These are phyloP conservation scores for Aricia artaxerxes DNA, from an alignment of 2,888 invertebrate genomes.

Conservation along the genomic window DNA sequence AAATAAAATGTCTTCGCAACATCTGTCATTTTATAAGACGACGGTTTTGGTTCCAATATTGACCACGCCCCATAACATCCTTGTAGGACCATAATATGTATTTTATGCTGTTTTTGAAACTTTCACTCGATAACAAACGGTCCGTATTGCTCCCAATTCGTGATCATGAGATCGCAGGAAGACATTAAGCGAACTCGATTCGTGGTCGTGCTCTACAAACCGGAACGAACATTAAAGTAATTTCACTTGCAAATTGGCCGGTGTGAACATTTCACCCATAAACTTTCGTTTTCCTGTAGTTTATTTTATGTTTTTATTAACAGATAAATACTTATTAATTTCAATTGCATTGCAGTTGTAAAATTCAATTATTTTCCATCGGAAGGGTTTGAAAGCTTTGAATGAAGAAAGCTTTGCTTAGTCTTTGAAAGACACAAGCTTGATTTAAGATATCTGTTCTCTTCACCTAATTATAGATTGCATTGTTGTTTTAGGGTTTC, in stretches of 20 bases:
- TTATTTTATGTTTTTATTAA: background rate
- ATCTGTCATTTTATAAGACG: background rate
- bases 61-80: background rate
- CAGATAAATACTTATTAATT: background rate
- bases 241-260: constrained; percentile 58
- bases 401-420: too few species aligned
- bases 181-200: constrained; percentile 25
- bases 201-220: constrained; percentile 36
- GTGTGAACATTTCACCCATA: constrained; percentile 54
- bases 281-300: constrained; percentile 58
- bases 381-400: too few species aligned
- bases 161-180: constrained; percentile 14
- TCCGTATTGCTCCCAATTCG: background rate
- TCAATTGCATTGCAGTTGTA: background rate
- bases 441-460: too few species aligned
- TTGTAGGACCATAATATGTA: background rate
- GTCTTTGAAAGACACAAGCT: too few species aligned
- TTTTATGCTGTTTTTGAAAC: background rate
- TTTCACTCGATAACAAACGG: background rate
- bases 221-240: constrained; percentile 47
- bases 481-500: background rate
- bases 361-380: too few species aligned
- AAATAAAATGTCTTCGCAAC: background rate
- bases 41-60: background rate
- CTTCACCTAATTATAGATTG: background rate